phyloP scores from a whole-genome alignment of 1,140 invertebrate species.

The Branchinecta lindahli region DNA sequence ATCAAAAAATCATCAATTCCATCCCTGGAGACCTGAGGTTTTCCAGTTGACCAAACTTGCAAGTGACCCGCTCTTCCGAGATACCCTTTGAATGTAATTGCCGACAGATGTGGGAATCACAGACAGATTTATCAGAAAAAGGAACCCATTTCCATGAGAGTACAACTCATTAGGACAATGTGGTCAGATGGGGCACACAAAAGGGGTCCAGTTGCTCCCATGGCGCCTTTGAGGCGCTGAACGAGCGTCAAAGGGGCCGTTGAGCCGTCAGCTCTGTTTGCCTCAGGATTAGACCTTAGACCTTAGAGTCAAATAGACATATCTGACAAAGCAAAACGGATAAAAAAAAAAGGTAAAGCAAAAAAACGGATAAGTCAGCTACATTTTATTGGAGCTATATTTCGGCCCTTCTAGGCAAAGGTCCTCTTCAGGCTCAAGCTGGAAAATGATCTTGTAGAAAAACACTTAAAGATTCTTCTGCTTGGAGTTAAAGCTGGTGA shows the following conservation, averaged over 20 bases:
- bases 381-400: no score
- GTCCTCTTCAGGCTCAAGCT: no score
- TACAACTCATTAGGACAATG: not conserved
- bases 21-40: not conserved
- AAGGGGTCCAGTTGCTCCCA: no score
- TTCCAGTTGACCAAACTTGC: not conserved
- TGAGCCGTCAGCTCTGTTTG: not conserved
- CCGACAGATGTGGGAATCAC: not conserved
- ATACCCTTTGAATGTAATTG: not conserved
- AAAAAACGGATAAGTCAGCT: no score
- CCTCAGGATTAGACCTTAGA: not conserved
- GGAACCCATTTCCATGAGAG: not conserved
- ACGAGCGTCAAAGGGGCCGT: not conserved
- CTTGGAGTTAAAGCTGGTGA: no score
- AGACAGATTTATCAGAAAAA: not conserved
- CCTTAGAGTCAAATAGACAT: not conserved
- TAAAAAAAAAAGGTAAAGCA: no score
- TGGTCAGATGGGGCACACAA: not conserved
- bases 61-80: conserved; percentile 6
- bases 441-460: no score
- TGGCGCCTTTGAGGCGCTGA: not conserved
- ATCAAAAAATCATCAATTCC: no score
- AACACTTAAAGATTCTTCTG: no score
- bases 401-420: no score
- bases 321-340: no score